A percentile compares a stretch with the other conserved stretches of the same genome.
Conservation (phyloP, 2,113 vertebrate species). For the Sinocyclocheilus anshuiensis region DNA sequence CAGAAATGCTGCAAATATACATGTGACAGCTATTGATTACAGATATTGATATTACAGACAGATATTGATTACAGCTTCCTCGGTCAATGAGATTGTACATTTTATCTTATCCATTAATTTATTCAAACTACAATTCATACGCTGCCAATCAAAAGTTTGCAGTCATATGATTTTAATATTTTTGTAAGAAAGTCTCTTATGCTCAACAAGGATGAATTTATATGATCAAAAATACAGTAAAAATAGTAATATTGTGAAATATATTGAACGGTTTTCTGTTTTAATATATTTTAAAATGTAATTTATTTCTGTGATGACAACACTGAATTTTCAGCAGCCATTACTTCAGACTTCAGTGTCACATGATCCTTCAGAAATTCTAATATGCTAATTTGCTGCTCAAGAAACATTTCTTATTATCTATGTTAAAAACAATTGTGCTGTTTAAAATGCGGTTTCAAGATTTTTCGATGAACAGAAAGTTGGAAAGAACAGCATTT, state of each 20-base stretch:
- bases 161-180: not conserved
- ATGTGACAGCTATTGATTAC: conserved; percentile 16
- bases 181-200: not conserved
- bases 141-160: not conserved
- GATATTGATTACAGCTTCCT: not conserved
- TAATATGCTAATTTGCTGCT: not conserved
- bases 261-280: not conserved
- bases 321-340: too few species aligned
- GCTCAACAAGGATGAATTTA: not conserved
- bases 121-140: not conserved
- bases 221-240: not conserved
- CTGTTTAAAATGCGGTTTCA: not conserved
- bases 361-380: not conserved
- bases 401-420: too few species aligned
- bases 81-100: not conserved
- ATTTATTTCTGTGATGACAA: not conserved
- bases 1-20: conserved; percentile 4
- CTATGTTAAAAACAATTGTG: not conserved
- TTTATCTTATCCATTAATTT: not conserved
- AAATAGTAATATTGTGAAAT: not conserved
- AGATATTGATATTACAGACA: not conserved
- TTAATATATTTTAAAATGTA: not conserved
- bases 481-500: not conserved
- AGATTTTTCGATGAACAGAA: not conserved
- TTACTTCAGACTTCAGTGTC: too few species aligned